Conservation (phyloP, 2,888 invertebrate genomes). For the Harpalus rubripes region DNA sequence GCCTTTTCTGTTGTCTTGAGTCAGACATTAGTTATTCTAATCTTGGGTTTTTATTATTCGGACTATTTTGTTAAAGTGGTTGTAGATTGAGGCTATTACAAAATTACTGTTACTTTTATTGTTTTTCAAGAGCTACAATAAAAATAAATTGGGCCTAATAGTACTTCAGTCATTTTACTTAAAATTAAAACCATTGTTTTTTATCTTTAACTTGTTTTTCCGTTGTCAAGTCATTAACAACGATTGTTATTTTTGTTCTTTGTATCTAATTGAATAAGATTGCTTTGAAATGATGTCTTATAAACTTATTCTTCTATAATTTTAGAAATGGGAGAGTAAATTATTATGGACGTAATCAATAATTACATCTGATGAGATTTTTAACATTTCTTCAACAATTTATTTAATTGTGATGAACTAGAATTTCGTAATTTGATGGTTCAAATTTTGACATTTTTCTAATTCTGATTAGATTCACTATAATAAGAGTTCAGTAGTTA, state of each 20-base stretch:
- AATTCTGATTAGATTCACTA: neutral
- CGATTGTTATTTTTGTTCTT: conserved; percentile 29
- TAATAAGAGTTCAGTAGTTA: too few species aligned
- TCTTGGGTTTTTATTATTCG: conserved; percentile 47
- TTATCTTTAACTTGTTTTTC: conserved; percentile 31
- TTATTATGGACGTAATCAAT: conserved; percentile 10
- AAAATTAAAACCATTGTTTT: conserved; percentile 36
- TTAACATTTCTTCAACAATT: conserved; percentile 21
- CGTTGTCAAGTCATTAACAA: conserved; percentile 14
- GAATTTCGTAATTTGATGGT: neutral
- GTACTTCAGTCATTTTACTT: conserved; percentile 20
- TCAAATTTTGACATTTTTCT: neutral
- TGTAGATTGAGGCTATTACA: conserved; percentile 32
- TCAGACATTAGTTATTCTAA: conserved; percentile 31
- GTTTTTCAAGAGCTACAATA: conserved; percentile 21
- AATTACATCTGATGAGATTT: conserved; percentile 12
- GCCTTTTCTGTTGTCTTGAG: conserved; percentile 25
- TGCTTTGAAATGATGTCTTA: conserved; percentile 46
- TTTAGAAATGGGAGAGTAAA: conserved; percentile 23
- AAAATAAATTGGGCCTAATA: conserved; percentile 43
- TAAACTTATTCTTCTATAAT: conserved; percentile 3
- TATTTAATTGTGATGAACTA: neutral
- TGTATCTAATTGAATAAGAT: conserved; percentile 41
- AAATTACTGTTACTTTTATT: conserved; percentile 35
- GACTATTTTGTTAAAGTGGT: conserved; percentile 48